A percentile compares a stretch with the other conserved stretches of the same genome.
Conservation (phyloP, 2,113 vertebrate genomes). For the Burhinus bistriatus region DNA sequence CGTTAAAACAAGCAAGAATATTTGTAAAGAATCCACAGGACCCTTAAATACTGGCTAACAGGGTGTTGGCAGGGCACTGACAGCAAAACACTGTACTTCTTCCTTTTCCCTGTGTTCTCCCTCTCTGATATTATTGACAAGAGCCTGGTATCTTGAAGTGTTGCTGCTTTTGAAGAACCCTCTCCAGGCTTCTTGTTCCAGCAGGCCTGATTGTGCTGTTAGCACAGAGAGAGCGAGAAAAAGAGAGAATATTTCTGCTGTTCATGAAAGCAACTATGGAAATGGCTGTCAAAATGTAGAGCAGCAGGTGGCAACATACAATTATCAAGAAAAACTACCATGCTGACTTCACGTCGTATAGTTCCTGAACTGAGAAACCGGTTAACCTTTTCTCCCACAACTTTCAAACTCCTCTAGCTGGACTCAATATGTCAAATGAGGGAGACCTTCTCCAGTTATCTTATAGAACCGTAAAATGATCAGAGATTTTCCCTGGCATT, state of each 20-base stretch:
- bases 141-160: slow-evolving; percentile 72
- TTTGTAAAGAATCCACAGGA: slow-evolving; percentile 60
- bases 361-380: slow-evolving; percentile 80
- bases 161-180: slow-evolving; percentile 80
- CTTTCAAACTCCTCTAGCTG: slow-evolving; percentile 70
- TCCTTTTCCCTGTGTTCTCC: slow-evolving; percentile 54
- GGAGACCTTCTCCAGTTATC: slow-evolving; percentile 6
- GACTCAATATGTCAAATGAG: slow-evolving; percentile 15
- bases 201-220: slow-evolving; percentile 75
- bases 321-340: slow-evolving; percentile 82
- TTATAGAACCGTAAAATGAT: neutral
- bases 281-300: slow-evolving; percentile 82
- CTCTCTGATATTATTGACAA: slow-evolving; percentile 72
- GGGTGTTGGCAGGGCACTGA: slow-evolving; percentile 64
- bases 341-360: slow-evolving; percentile 76
- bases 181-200: slow-evolving; percentile 77
- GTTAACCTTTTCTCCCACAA: slow-evolving; percentile 76
- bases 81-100: slow-evolving; percentile 60
- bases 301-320: slow-evolving; percentile 82
- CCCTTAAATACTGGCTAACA: slow-evolving; percentile 62
- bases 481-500: neutral
- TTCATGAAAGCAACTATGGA: slow-evolving; percentile 81
- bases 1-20: slow-evolving; percentile 56
- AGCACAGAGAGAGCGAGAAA: slow-evolving; percentile 75
- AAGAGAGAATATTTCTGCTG: slow-evolving; percentile 80